phyloP scores from a whole-genome alignment of 2,888 invertebrate genomes.

The Marronus borbonicus region DNA sequence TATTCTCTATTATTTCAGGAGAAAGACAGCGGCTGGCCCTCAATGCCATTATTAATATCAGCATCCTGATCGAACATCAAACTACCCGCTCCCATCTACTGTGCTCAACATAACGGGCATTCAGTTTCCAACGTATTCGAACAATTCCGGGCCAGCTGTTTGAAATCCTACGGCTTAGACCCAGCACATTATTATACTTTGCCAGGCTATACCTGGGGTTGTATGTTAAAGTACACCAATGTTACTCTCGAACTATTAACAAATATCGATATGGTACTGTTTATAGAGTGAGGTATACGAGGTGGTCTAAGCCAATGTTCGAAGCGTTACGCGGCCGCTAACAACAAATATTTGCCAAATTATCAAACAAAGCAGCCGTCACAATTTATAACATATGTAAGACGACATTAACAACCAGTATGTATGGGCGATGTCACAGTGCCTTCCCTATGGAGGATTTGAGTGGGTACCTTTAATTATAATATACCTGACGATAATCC shows the following conservation, averaged over 20 bases:
- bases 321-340: constrained; percentile 59
- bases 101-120: no score
- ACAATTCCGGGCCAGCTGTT: constrained; percentile 17
- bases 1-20: no score
- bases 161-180: constrained; percentile 45
- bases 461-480: constrained; percentile 40
- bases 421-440: constrained; percentile 57
- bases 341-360: constrained; percentile 55
- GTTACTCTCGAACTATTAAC: constrained; percentile 50
- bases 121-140: background rate
- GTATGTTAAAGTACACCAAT: constrained; percentile 45
- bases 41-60: no score
- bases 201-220: constrained; percentile 47
- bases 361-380: constrained; percentile 20
- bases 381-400: constrained; percentile 47
- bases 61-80: no score
- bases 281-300: constrained; percentile 54
- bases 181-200: constrained; percentile 50
- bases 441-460: constrained; percentile 25
- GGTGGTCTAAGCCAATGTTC: constrained; percentile 62
- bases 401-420: constrained; percentile 62
- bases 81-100: no score
- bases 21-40: no score
- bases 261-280: constrained; percentile 48
- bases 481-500: constrained; percentile 9